Percentiles rank a stretch among this genome's conserved stretches.
Evolutionary conservation across 2,113 vertebrate genomes (phyloP).

Genomic region (Hemibagrus wyckioides): DNA sequence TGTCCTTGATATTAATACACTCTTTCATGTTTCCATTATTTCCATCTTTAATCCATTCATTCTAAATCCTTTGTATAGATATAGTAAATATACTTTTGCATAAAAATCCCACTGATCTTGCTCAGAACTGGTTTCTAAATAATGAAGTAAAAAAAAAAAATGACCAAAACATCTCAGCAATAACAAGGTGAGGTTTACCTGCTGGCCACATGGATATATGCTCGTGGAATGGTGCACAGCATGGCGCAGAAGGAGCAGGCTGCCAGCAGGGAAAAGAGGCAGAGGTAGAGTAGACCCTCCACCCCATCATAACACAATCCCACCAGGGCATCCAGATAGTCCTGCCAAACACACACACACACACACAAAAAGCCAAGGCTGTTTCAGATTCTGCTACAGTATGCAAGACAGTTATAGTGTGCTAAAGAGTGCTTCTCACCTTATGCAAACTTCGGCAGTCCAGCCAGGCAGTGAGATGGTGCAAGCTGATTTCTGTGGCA

Average conservation of each 20-base stretch:
- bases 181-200: constrained; percentile 70
- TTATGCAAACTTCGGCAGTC: constrained; percentile 95
- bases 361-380: background rate
- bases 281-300: constrained; percentile 90
- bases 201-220: constrained; percentile 79
- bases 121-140: background rate
- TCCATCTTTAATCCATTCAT: too few relatives aligned
- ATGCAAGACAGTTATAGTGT: background rate
- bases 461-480: constrained; percentile 90
- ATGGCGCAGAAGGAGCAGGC: constrained; percentile 81
- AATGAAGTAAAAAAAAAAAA: background rate
- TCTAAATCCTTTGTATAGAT: background rate
- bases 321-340: constrained; percentile 89
- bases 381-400: background rate
- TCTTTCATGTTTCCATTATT: background rate
- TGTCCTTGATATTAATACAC: too few relatives aligned
- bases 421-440: constrained; percentile 68
- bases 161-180: background rate
- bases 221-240: constrained; percentile 76
- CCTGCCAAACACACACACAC: constrained; percentile 68
- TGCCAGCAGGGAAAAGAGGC: constrained; percentile 89
- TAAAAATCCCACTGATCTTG: background rate
- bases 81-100: background rate
- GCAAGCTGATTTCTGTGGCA: constrained; percentile 84
- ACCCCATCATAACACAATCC: constrained; percentile 93